Conservation (phyloP, 1,140 invertebrate species). For the Philaenus spumarius region DNA sequence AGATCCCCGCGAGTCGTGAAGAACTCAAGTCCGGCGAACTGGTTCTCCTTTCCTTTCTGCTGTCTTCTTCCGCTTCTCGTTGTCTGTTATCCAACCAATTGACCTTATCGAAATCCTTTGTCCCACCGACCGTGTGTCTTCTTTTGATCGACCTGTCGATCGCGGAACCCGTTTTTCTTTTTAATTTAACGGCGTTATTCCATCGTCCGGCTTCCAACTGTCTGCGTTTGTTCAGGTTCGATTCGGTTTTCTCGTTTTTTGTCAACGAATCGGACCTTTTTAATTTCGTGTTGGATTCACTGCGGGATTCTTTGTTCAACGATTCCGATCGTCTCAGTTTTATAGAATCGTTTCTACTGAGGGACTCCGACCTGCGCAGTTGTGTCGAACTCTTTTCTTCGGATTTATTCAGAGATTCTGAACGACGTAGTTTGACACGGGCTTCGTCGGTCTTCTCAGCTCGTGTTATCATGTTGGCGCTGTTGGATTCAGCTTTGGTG, state of each 20-base stretch:
- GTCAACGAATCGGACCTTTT: slow-evolving; percentile 61
- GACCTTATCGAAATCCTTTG: slow-evolving; percentile 72
- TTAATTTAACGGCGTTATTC: slow-evolving; percentile 50
- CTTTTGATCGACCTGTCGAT: slow-evolving; percentile 68
- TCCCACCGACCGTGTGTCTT: slow-evolving; percentile 86
- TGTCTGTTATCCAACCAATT: slow-evolving; percentile 50
- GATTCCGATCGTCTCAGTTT: slow-evolving; percentile 38
- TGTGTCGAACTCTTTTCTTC: slow-evolving; percentile 29
- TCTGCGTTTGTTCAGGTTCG: slow-evolving; percentile 63
- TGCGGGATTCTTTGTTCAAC: slow-evolving; percentile 38
- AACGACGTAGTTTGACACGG: slow-evolving; percentile 42
- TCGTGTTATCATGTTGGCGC: not conserved
- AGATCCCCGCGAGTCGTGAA: slow-evolving; percentile 41
- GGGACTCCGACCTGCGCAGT: slow-evolving; percentile 24
- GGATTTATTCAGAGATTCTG: slow-evolving; percentile 53
- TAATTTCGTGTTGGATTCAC: slow-evolving; percentile 36
- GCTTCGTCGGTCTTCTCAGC: not conserved
- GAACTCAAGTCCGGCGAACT: slow-evolving; percentile 55
- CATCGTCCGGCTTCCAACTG: slow-evolving; percentile 43
- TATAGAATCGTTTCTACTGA: slow-evolving; percentile 3
- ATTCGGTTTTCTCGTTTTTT: slow-evolving; percentile 76
- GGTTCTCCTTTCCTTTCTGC: slow-evolving; percentile 46
- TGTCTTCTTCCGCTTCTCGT: slow-evolving; percentile 44
- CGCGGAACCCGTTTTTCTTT: slow-evolving; percentile 65
- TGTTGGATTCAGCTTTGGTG: slow-evolving; percentile 31